These are phyloP conservation scores for Antechinus flavipes DNA, from an alignment of 2,113 vertebrate genomes.

Conservation along the genomic window DNA sequence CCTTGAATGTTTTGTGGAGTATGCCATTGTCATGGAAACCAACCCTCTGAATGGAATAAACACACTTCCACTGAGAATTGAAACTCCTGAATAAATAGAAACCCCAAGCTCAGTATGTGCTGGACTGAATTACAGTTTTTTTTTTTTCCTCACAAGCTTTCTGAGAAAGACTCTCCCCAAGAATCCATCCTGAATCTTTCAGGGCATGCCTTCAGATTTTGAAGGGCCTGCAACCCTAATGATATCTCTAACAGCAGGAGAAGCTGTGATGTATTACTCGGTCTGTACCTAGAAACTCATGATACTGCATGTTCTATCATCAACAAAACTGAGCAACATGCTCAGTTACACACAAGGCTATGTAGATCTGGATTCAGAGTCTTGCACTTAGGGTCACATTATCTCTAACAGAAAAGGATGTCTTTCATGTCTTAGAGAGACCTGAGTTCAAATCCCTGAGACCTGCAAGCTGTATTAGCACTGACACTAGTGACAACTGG, in stretches of 20 bases:
- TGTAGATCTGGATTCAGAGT: neutral
- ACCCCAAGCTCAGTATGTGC: neutral
- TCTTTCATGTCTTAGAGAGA: neutral
- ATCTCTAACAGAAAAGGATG: neutral
- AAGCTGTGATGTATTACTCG: neutral
- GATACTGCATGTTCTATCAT: neutral
- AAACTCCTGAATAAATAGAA: neutral
- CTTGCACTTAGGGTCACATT: neutral
- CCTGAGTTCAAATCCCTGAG: neutral
- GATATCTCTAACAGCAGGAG: neutral
- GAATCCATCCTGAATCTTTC: neutral
- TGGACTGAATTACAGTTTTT: neutral
- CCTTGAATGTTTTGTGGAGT: neutral
- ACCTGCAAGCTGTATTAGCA: neutral
- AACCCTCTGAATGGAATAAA: neutral
- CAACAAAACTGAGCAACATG: neutral
- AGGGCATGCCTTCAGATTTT: neutral
- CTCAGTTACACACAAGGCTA: neutral
- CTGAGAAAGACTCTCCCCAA: neutral
- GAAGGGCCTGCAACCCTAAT: neutral
- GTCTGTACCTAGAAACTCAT: neutral
- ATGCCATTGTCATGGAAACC: neutral
- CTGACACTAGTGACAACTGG: neutral
- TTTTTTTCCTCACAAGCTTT: neutral
- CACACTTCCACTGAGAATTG: neutral